A percentile compares a stretch with the other conserved stretches of the same genome.
Conservation (phyloP, 2,113 vertebrate genomes). For the Aleadryas rufinucha region DNA sequence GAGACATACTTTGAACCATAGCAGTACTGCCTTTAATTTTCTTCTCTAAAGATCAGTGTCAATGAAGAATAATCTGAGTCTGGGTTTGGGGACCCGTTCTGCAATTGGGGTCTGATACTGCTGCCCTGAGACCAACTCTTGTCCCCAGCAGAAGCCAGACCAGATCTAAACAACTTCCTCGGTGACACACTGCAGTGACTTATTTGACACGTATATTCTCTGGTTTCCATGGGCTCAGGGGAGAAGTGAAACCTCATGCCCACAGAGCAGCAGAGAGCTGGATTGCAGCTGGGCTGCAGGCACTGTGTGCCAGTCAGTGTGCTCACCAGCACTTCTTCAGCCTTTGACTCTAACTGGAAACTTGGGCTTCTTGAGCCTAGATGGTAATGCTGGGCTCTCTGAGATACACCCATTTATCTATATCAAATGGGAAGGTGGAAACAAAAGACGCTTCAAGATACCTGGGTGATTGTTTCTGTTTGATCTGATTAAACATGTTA, state of each 20-base stretch:
- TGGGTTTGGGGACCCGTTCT: neutral
- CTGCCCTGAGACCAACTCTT: neutral
- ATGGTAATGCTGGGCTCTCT: neutral
- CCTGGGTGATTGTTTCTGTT: neutral
- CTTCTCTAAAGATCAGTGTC: neutral
- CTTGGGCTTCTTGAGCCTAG: neutral
- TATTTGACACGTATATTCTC: neutral
- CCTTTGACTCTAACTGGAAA: neutral
- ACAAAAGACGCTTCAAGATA: neutral
- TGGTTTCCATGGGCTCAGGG: neutral
- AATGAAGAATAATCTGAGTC: neutral
- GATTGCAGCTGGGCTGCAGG: neutral
- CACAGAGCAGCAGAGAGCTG: neutral
- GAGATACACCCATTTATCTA: neutral
- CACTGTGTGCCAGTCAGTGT: neutral
- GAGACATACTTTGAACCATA: neutral
- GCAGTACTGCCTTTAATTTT: neutral
- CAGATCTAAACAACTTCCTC: neutral
- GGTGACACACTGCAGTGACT: neutral
- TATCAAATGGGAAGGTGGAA: neutral
- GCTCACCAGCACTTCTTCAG: neutral
- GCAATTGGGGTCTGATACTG: neutral
- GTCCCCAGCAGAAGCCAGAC: neutral
- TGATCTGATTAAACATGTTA: constrained; percentile 13
- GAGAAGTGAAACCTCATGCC: neutral